Conservation (phyloP, 2,113 vertebrate genomes). For the Rattus norvegicus region GRCr8 NC_086024.1:107585001-107585500, state of each 20-base stretch:
- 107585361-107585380: background rate
- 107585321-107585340: background rate
- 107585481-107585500: background rate
- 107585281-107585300: background rate
- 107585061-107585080: background rate
- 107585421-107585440: background rate
- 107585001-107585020: background rate
- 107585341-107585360: background rate
- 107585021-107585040: background rate
- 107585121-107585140: background rate
- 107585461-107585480: background rate
- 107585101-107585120: background rate
- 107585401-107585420: background rate
- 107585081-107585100: background rate
- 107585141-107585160: background rate
- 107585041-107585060: background rate
- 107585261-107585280: background rate
- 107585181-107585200: background rate
- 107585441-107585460: background rate
- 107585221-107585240: background rate
- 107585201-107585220: background rate
- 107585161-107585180: background rate
- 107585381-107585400: background rate
- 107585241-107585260: background rate
- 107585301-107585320: background rate